These are phyloP conservation scores for Elaphurus davidianus DNA, from an alignment of 2,113 vertebrate genomes.

Conservation along the genomic window DNA sequence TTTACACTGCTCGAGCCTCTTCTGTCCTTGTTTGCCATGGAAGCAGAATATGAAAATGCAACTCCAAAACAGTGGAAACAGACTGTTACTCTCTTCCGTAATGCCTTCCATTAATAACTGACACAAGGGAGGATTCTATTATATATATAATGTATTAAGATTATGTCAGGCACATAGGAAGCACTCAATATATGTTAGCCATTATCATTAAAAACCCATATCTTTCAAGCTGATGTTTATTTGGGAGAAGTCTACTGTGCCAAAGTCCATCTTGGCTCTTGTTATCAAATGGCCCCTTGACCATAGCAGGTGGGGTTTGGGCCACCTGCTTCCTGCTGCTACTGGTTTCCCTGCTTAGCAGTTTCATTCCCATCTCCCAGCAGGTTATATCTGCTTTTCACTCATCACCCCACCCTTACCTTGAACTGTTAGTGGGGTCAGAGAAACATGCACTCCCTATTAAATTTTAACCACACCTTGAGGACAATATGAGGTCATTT, in stretches of 20 bases:
- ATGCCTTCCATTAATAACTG: not conserved
- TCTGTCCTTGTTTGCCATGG: slow-evolving; percentile 33
- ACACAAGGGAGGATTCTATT: not conserved
- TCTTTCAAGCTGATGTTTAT: not conserved
- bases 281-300: not conserved
- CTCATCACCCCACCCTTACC: not conserved
- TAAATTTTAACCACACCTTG: not conserved
- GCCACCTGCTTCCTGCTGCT: not conserved
- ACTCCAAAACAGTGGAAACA: not conserved
- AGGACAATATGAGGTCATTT: not conserved
- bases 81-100: not conserved
- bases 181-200: not conserved
- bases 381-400: not conserved
- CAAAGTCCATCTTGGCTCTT: not conserved
- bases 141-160: not conserved
- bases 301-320: not conserved
- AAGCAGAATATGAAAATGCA: not conserved
- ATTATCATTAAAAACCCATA: not conserved
- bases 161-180: not conserved
- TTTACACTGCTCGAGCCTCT: slow-evolving; percentile 25
- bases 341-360: not conserved
- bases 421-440: not conserved
- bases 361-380: not conserved
- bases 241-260: not conserved
- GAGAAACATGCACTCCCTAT: not conserved